Conservation (phyloP, 2,888 invertebrate species). For the Drosophila testacea region DNA sequence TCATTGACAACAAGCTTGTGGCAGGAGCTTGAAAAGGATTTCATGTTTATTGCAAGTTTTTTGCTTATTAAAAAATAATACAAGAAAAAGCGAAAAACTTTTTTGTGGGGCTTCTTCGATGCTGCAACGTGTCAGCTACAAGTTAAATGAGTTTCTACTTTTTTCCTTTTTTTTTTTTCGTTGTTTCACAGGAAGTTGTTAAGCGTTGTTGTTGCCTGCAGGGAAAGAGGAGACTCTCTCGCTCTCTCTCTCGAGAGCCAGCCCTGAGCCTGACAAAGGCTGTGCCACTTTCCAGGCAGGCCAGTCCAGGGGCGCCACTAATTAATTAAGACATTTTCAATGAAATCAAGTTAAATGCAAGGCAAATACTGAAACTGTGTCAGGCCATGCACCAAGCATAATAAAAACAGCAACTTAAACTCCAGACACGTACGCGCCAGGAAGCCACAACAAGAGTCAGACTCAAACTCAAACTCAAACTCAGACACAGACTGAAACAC, state of each 20-base stretch:
- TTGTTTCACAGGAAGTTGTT: constrained; percentile 56
- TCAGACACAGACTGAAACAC: not conserved
- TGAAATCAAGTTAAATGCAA: constrained; percentile 75
- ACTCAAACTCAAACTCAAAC: constrained; percentile 6
- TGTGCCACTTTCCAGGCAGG: constrained; percentile 68
- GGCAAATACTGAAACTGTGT: constrained; percentile 54
- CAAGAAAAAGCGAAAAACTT: constrained; percentile 36
- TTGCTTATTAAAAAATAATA: constrained; percentile 57
- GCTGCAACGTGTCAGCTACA: constrained; percentile 63
- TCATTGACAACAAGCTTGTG: constrained; percentile 38
- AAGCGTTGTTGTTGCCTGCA: constrained; percentile 41
- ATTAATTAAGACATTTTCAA: constrained; percentile 84
- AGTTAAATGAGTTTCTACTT: constrained; percentile 73
- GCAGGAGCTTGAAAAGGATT: constrained; percentile 54
- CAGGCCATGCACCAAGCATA: constrained; percentile 37
- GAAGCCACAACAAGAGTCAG: constrained; percentile 46
- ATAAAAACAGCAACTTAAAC: constrained; percentile 48
- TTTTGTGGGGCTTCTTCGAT: constrained; percentile 54
- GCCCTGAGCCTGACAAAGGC: constrained; percentile 16
- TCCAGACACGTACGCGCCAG: constrained; percentile 78
- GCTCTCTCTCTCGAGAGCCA: constrained; percentile 10
- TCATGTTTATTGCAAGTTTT: constrained; percentile 49
- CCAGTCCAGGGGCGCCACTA: constrained; percentile 57
- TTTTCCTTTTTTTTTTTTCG: constrained; percentile 15
- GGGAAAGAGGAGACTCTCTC: too few relatives aligned